A percentile compares a stretch with the other conserved stretches of the same genome.
Conservation (phyloP, 2,113 vertebrate species). For the Laticauda colubrina region DNA sequence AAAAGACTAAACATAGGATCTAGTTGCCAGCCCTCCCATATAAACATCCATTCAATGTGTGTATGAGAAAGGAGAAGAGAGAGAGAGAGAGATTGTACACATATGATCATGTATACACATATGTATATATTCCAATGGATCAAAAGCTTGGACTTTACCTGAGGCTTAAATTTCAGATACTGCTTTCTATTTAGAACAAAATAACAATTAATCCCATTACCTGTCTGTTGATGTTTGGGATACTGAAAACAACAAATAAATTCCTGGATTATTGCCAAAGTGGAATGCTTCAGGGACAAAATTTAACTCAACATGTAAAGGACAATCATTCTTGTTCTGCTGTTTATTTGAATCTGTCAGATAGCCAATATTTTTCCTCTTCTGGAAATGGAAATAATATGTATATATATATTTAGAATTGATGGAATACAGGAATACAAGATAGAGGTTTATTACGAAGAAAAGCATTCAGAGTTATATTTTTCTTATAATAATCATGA, state of each 20-base stretch:
- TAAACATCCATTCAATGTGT: neutral
- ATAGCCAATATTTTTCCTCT: constrained; percentile 42
- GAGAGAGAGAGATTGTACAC: neutral
- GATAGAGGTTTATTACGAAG: neutral
- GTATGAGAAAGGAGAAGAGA: neutral
- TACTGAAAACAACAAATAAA: constrained; percentile 77
- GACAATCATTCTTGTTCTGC: constrained; percentile 38
- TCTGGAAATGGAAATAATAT: constrained; percentile 34
- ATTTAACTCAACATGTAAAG: constrained; percentile 33
- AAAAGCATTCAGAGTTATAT: neutral
- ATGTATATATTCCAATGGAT: neutral
- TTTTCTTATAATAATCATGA: neutral
- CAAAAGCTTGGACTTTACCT: neutral
- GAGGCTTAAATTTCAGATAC: neutral
- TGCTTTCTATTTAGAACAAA: neutral
- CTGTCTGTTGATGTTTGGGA: constrained; percentile 71
- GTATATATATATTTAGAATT: constrained; percentile 13
- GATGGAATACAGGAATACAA: neutral
- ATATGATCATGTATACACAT: neutral
- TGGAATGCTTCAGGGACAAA: constrained; percentile 66
- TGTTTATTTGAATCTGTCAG: neutral
- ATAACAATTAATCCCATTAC: constrained; percentile 42
- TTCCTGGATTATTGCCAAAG: constrained; percentile 76
- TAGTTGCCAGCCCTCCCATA: neutral
- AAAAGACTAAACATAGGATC: neutral